Base-by-base conservation (phyloP, 1,140 invertebrate genomes). In the Drosophila paulistorum region DNA sequence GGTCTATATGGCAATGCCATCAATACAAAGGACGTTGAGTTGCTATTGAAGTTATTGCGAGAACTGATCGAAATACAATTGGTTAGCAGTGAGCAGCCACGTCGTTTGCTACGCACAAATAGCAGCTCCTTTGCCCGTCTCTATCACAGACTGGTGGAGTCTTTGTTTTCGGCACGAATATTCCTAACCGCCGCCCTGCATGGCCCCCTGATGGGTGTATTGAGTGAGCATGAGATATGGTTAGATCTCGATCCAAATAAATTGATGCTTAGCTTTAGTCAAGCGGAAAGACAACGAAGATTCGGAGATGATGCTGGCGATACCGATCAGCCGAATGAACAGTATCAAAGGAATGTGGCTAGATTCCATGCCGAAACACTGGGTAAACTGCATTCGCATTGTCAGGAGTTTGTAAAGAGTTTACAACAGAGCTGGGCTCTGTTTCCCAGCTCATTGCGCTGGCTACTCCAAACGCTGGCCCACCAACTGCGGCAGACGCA, bases 171-270 rank as follows among this genome's bases (percentile, higher is more conserved):
- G 6, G 96, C 97, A 1, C 96, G 98, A 80, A 94, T 99, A 54
- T 99, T 99, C 93, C 94, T 99, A 3, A 97, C 97, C 0, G 96
- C 98, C 14, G 97, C 98, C 3, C 93, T 99, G 3, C 96, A 98
- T 90, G 95, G 95, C 13, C 98, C 98, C 1, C 96, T 99, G 45
- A 96, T 99, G 94, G 95, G 96, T 54, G 93, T 99, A n/a, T 93
- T 99, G 3, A 97, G 97, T 93, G 97, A 98, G 80, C 97, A 98
- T 90, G 98, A 99, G 90, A 95, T 96, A 90, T 98, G 97, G 92
- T 94, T 98, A 48, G 98, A 99, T 91, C 95, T 98, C 35, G 98
- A 99, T 93, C 96, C 97, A 0, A 95, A 97, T 68, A 98, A 98
- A 93, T 95, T 96, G 42, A 91, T 95, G 11, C 93, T 95, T n/a